A percentile compares a stretch with the other conserved stretches of the same genome.
Evolutionary conservation across 1,140 invertebrate species (phyloP).

Genomic region (Drosophila seguyi): DNA sequence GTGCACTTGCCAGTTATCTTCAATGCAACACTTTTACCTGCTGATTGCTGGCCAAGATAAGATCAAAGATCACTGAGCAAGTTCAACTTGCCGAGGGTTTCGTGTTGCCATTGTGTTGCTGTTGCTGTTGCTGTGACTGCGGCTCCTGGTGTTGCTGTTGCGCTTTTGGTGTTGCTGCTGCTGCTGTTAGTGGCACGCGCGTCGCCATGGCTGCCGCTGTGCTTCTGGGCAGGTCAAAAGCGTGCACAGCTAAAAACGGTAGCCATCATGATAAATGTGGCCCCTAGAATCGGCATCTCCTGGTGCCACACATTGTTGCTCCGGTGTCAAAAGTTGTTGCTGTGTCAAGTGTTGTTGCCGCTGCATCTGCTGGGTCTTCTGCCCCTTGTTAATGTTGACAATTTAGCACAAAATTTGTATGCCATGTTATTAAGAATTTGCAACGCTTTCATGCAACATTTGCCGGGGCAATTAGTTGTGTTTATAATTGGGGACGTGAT

Average conservation of each 20-base stretch:
- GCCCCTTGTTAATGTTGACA: conserved; percentile 70
- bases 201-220: conserved; percentile 17
- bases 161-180: conserved; percentile 7
- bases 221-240: conserved; percentile 71
- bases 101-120: conserved; percentile 47
- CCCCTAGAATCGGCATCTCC: conserved; percentile 17
- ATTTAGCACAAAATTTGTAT: conserved; percentile 80
- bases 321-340: conserved; percentile 27
- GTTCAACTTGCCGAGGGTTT: conserved; percentile 38
- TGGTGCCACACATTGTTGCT: conserved; percentile 26
- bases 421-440: conserved; percentile 72
- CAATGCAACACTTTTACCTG: conserved; percentile 69
- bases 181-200: conserved; percentile 46
- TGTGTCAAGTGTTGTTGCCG: conserved; percentile 24
- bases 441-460: conserved; percentile 76
- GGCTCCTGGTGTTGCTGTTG: conserved; percentile 22
- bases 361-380: background rate
- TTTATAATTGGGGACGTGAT: conserved; percentile 76
- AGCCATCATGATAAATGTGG: conserved; percentile 64
- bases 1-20: conserved; percentile 10
- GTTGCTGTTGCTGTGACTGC: conserved; percentile 1
- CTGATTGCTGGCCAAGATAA: conserved; percentile 50
- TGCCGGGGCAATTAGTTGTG: conserved; percentile 72
- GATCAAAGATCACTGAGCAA: conserved; percentile 70
- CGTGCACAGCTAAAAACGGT: conserved; percentile 71